A percentile compares a stretch with the other conserved stretches of the same genome.
Conservation (phyloP, 2,113 vertebrate species). For the Galbula dea region DNA sequence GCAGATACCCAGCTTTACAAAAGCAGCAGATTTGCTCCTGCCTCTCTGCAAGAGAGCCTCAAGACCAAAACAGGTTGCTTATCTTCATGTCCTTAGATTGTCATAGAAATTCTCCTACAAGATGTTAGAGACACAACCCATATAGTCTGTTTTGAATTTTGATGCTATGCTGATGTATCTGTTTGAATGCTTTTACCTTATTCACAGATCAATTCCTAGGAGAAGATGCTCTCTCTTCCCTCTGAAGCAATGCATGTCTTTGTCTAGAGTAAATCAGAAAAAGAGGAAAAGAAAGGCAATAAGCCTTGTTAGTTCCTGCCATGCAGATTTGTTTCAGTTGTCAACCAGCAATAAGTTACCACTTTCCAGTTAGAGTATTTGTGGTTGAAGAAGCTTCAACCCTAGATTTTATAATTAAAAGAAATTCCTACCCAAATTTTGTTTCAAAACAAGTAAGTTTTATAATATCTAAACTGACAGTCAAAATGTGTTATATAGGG, state of each 20-base stretch:
- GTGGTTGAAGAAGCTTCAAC: background rate
- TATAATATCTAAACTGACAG: background rate
- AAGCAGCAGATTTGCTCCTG: background rate
- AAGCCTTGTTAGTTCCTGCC: background rate
- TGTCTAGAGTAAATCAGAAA: background rate
- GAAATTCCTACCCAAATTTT: background rate
- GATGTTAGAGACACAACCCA: background rate
- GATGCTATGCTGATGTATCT: background rate
- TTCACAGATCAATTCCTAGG: background rate
- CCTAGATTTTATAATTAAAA: background rate
- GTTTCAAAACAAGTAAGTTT: background rate
- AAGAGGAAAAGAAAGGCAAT: background rate
- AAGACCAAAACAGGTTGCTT: background rate
- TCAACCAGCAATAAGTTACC: background rate
- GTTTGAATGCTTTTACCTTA: background rate
- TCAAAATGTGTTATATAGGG: background rate
- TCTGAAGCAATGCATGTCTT: background rate
- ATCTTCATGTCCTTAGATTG: background rate
- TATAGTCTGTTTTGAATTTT: background rate
- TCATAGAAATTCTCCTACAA: background rate
- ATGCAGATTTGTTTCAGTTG: background rate
- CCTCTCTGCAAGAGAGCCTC: background rate
- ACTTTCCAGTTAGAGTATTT: background rate
- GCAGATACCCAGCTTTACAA: background rate
- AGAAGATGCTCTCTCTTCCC: background rate